Evolutionary conservation across 1,140 invertebrate genomes (phyloP).

Genomic region (Spodoptera frugiperda): DNA sequence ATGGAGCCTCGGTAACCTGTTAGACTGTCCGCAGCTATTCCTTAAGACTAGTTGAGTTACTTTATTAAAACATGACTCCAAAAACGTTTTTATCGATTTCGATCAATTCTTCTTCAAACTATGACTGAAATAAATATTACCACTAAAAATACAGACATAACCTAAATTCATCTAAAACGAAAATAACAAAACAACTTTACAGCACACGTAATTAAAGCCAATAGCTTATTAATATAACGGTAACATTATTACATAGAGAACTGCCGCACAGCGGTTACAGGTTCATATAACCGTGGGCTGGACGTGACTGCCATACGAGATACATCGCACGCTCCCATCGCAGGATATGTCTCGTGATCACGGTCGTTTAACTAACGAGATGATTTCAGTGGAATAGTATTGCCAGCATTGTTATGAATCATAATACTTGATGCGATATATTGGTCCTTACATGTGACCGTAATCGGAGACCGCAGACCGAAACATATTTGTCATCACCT

Average conservation of each 20-base stretch:
- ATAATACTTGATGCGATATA: neutral
- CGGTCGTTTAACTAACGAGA: constrained; percentile 41
- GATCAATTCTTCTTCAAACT: too few species aligned
- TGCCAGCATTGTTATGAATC: constrained; percentile 23
- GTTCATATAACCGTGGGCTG: constrained; percentile 28
- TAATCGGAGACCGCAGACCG: too few species aligned
- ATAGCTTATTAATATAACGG: constrained; percentile 9
- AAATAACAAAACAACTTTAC: neutral
- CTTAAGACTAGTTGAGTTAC: too few species aligned
- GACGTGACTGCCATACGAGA: constrained; percentile 39
- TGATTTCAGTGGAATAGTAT: constrained; percentile 23
- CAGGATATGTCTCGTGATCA: constrained; percentile 30
- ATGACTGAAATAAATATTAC: too few species aligned
- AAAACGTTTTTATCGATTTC: too few species aligned
- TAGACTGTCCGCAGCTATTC: too few species aligned
- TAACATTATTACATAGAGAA: constrained; percentile 2
- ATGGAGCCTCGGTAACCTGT: too few species aligned
- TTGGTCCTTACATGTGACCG: neutral
- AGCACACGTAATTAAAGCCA: neutral
- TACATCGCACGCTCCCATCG: constrained; percentile 6
- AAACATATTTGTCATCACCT: too few species aligned
- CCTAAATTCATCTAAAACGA: neutral
- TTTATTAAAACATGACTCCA: too few species aligned
- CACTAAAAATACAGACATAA: too few species aligned
- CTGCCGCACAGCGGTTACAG: neutral